These are phyloP conservation scores for Apodemia mormo DNA, from an alignment of 2,888 invertebrate species.

Conservation along the genomic window DNA sequence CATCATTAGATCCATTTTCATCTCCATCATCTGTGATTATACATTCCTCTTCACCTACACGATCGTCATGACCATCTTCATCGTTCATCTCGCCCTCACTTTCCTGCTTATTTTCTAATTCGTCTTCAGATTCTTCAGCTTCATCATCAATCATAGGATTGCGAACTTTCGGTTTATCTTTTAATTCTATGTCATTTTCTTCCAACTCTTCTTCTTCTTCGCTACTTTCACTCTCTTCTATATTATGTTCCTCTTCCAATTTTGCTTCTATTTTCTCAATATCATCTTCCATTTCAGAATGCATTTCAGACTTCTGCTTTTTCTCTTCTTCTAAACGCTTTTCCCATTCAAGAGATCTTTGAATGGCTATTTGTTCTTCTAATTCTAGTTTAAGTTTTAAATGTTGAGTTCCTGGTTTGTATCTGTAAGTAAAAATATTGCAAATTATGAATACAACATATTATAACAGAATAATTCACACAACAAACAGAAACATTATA, in stretches of 20 bases:
- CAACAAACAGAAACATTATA: too few relatives aligned
- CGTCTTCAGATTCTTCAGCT: conserved; percentile 75
- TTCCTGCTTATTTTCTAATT: conserved; percentile 29
- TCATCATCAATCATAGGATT: conserved; percentile 73
- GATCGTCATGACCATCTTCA: conserved; percentile 22
- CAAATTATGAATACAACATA: background rate
- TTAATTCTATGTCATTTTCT: conserved; percentile 48
- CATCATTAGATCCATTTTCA: conserved; percentile 48
- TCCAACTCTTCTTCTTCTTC: conserved; percentile 68
- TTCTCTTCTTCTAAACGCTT: conserved; percentile 81
- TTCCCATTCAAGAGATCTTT: conserved; percentile 86
- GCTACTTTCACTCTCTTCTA: conserved; percentile 70
- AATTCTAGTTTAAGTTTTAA: conserved; percentile 87
- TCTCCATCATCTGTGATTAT: conserved; percentile 47
- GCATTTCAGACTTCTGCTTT: conserved; percentile 65
- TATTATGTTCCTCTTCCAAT: conserved; percentile 50
- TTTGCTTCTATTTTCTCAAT: conserved; percentile 69
- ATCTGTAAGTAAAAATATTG: conserved; percentile 48
- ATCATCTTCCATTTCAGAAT: conserved; percentile 63
- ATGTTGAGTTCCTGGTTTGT: conserved; percentile 86
- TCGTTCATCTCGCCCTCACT: conserved; percentile 21
- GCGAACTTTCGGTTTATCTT: conserved; percentile 58
- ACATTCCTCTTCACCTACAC: conserved; percentile 44
- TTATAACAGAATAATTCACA: background rate
- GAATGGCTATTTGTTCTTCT: conserved; percentile 86